These are phyloP conservation scores for Conistra vaccinii DNA, from an alignment of 2,888 invertebrate genomes.

Conservation along the genomic window DNA sequence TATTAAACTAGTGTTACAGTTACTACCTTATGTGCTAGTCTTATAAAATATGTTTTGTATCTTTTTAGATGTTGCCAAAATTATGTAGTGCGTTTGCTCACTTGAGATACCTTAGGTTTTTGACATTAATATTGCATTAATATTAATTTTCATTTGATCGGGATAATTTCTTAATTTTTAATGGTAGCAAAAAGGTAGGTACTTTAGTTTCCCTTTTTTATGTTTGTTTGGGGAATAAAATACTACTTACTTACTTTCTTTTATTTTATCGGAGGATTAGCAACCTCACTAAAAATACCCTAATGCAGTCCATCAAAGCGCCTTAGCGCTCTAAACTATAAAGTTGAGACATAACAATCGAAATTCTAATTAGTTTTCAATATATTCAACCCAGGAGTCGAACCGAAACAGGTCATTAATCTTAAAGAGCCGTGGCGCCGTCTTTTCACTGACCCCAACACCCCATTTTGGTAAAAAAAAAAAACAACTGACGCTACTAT, in stretches of 20 bases:
- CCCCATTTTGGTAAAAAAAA: slow-evolving; percentile 81
- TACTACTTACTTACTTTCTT: not conserved
- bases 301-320: slow-evolving; percentile 23
- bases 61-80: not conserved
- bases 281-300: slow-evolving; percentile 2
- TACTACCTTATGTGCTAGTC: not conserved
- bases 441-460: slow-evolving; percentile 85
- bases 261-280: not conserved
- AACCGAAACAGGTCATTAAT: slow-evolving; percentile 84
- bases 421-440: slow-evolving; percentile 82
- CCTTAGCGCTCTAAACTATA: slow-evolving; percentile 43
- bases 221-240: not conserved
- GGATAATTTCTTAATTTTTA: not conserved
- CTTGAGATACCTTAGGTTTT: not conserved
- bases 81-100: not conserved
- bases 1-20: too few relatives aligned
- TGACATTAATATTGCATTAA: not conserved
- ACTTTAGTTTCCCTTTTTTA: not conserved
- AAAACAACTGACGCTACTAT: slow-evolving; percentile 81
- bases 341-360: slow-evolving; percentile 67
- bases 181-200: too few relatives aligned
- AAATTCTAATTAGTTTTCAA: slow-evolving; percentile 79
- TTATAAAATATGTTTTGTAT: not conserved
- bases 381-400: slow-evolving; percentile 77
- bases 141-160: too few relatives aligned